Percentiles rank a stretch among this genome's conserved stretches.
These are phyloP conservation scores for Microcebus tavaratra DNA, from an alignment of 2,113 vertebrate species.

Conservation along the genomic window DNA sequence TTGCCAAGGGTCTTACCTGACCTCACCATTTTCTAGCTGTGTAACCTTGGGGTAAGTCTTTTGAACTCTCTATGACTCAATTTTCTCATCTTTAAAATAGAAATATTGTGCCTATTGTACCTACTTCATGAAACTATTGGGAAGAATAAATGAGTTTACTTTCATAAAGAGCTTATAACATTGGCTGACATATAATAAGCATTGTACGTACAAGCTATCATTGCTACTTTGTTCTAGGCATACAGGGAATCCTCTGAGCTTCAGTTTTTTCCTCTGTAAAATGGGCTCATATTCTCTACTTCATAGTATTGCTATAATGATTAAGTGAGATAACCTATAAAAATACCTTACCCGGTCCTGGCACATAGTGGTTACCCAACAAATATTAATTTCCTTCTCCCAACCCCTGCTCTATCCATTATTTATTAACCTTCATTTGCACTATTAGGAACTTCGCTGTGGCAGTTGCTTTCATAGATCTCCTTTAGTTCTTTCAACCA, in stretches of 20 bases:
- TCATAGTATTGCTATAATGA: neutral
- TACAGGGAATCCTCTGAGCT: neutral
- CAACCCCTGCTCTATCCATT: neutral
- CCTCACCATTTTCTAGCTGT: neutral
- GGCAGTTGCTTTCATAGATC: neutral
- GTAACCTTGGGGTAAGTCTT: neutral
- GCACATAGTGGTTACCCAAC: neutral
- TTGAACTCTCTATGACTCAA: neutral
- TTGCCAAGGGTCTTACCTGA: neutral
- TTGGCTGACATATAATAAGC: neutral
- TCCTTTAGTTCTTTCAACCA: neutral
- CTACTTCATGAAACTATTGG: neutral
- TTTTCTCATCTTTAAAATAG: conserved; percentile 38
- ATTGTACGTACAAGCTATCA: neutral
- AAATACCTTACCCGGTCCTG: neutral
- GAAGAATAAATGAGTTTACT: conserved; percentile 3
- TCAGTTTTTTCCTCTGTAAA: conserved; percentile 2
- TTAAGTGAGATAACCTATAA: neutral
- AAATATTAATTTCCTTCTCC: neutral
- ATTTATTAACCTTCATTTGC: conserved; percentile 4
- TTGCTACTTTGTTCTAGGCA: neutral
- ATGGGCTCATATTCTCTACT: neutral
- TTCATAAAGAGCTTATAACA: neutral
- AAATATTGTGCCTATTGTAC: neutral
- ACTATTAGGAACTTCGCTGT: neutral